Evolutionary conservation across 2,113 vertebrate species (phyloP).

Genomic region (Abramis brama): DNA sequence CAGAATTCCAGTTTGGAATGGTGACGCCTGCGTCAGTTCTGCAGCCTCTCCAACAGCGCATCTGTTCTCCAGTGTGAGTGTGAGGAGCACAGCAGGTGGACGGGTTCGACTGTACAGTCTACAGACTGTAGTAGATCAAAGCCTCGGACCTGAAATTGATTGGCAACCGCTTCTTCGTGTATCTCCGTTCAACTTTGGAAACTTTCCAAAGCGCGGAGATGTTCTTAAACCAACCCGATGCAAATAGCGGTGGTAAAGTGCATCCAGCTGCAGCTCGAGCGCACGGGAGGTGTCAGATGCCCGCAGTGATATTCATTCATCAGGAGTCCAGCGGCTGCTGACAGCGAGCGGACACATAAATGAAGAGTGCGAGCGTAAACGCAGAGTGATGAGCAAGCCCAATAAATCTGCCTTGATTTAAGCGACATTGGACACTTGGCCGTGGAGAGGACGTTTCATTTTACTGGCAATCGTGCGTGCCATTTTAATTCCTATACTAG

Average conservation of each 20-base stretch:
- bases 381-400: slow-evolving; percentile 27
- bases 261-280: background rate
- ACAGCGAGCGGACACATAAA: slow-evolving; percentile 13
- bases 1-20: background rate
- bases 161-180: slow-evolving; percentile 58
- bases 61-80: slow-evolving; percentile 54
- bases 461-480: slow-evolving; percentile 25
- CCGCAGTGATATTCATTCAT: slow-evolving; percentile 22
- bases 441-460: slow-evolving; percentile 12
- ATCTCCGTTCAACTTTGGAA: slow-evolving; percentile 53
- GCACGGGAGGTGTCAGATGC: background rate
- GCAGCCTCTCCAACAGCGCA: slow-evolving; percentile 38
- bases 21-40: background rate
- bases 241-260: background rate
- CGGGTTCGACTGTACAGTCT: slow-evolving; percentile 42
- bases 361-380: slow-evolving; percentile 16
- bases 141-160: slow-evolving; percentile 55
- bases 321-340: slow-evolving; percentile 19
- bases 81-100: slow-evolving; percentile 55
- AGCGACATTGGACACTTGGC: background rate
- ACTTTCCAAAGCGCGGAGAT: slow-evolving; percentile 41
- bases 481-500: background rate
- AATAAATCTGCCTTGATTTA: slow-evolving; percentile 29
- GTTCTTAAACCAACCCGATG: background rate
- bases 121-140: slow-evolving; percentile 65